phyloP scores from a whole-genome alignment of 2,888 invertebrate species.

The Cecidostiba fungosa region DNA sequence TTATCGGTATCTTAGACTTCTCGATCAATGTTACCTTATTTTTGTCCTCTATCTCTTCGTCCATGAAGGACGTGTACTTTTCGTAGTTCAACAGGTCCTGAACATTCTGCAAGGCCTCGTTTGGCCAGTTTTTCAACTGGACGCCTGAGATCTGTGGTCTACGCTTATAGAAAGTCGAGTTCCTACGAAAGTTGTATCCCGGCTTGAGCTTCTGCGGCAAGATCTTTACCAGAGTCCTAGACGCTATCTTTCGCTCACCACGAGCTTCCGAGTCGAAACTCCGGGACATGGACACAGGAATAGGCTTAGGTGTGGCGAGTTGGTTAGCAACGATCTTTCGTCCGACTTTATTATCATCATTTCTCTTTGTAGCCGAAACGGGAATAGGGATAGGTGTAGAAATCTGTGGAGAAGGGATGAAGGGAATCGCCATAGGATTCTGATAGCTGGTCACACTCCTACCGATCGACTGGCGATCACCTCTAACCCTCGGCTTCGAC shows the following conservation, averaged over 20 bases:
- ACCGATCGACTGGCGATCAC: slow-evolving; percentile 13
- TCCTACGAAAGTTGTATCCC: slow-evolving; percentile 33
- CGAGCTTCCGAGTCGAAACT: background rate
- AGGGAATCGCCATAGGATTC: slow-evolving; percentile 41
- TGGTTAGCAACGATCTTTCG: background rate
- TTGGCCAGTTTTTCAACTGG: slow-evolving; percentile 75
- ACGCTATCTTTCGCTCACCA: slow-evolving; percentile 41
- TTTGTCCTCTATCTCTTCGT: slow-evolving; percentile 30
- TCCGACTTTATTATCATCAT: background rate
- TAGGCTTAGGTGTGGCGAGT: slow-evolving; percentile 38
- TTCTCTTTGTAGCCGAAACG: background rate
- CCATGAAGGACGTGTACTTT: slow-evolving; percentile 72
- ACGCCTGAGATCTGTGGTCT: slow-evolving; percentile 45
- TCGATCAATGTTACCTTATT: background rate
- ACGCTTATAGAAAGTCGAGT: slow-evolving; percentile 41
- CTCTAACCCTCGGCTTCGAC: background rate
- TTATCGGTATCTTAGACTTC: background rate
- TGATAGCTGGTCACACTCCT: slow-evolving; percentile 5
- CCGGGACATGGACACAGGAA: slow-evolving; percentile 42
- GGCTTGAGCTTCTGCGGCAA: slow-evolving; percentile 57
- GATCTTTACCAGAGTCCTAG: slow-evolving; percentile 61
- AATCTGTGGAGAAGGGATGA: background rate
- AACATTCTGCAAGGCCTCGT: slow-evolving; percentile 69
- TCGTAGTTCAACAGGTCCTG: slow-evolving; percentile 75
- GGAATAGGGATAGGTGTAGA: slow-evolving; percentile 40